Evolutionary conservation across 2,113 vertebrate genomes (phyloP).

Genomic region (Caretta caretta): DNA sequence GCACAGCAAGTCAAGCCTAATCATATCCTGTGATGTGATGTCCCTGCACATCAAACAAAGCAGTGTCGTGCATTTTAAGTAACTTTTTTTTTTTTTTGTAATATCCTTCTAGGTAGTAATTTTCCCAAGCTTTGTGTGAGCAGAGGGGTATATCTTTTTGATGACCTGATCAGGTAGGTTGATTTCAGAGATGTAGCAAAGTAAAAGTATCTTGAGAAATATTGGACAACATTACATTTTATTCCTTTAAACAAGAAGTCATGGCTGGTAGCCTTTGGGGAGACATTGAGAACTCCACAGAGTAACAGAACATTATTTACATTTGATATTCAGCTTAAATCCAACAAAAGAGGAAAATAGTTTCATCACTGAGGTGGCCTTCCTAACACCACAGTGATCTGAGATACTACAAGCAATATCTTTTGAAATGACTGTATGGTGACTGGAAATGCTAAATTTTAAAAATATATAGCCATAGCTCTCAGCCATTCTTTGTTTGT

Average conservation of each 20-base stretch:
- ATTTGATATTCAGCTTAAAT: not conserved
- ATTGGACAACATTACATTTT: constrained; percentile 37
- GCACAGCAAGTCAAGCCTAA: not conserved
- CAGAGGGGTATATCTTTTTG: not conserved
- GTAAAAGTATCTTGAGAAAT: constrained; percentile 31
- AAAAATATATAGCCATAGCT: not conserved
- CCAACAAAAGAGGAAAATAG: not conserved
- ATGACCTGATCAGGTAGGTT: constrained; percentile 30
- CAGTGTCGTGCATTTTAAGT: not conserved
- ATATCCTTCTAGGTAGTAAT: not conserved
- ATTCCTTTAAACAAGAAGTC: constrained; percentile 62
- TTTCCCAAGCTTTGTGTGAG: not conserved
- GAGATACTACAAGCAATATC: not conserved
- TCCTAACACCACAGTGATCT: not conserved
- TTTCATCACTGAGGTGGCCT: no score
- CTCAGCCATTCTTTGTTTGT: not conserved
- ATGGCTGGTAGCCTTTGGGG: constrained; percentile 25
- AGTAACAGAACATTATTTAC: constrained; percentile 39
- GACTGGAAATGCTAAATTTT: not conserved
- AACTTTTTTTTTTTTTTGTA: not conserved
- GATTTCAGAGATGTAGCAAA: not conserved
- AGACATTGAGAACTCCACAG: not conserved
- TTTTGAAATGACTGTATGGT: not conserved
- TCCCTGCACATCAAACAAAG: constrained; percentile 32
- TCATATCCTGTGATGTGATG: not conserved